phyloP scores from a whole-genome alignment of 2,113 vertebrate genomes.

The Pteronura brasiliensis region DNA sequence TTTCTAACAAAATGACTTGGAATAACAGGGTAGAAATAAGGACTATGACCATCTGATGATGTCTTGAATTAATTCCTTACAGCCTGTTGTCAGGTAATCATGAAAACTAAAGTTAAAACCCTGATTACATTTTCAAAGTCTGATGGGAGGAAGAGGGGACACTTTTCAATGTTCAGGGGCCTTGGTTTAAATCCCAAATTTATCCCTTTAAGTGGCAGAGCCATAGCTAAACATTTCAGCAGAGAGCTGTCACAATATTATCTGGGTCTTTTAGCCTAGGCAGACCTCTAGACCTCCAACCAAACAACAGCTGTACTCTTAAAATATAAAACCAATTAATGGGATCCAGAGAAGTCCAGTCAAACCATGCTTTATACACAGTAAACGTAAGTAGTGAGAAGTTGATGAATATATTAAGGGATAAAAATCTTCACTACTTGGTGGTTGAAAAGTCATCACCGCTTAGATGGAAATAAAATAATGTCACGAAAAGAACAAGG shows the following conservation, averaged over 20 bases:
- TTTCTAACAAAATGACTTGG: slow-evolving; percentile 87
- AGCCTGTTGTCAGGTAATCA: slow-evolving; percentile 69
- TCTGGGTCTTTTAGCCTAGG: slow-evolving; percentile 43
- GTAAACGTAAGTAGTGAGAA: neutral
- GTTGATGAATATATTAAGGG: neutral
- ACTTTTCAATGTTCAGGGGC: slow-evolving; percentile 17
- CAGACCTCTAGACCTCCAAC: neutral
- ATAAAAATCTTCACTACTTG: neutral
- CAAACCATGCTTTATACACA: neutral
- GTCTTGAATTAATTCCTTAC: slow-evolving; percentile 72
- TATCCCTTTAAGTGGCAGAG: slow-evolving; percentile 44
- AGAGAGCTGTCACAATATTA: slow-evolving; percentile 32
- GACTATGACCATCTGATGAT: slow-evolving; percentile 68
- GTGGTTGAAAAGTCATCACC: neutral
- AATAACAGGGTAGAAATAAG: slow-evolving; percentile 83
- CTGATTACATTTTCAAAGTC: slow-evolving; percentile 42
- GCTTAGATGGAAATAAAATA: neutral
- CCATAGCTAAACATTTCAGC: slow-evolving; percentile 55
- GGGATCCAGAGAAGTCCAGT: neutral
- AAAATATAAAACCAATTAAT: slow-evolving; percentile 31
- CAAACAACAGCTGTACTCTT: neutral
- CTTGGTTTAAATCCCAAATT: slow-evolving; percentile 31
- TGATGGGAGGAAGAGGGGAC: slow-evolving; percentile 27
- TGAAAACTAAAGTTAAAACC: slow-evolving; percentile 65
- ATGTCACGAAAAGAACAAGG: neutral